Conservation (phyloP, 2,888 invertebrate species). For the Proisotoma minuta region DNA sequence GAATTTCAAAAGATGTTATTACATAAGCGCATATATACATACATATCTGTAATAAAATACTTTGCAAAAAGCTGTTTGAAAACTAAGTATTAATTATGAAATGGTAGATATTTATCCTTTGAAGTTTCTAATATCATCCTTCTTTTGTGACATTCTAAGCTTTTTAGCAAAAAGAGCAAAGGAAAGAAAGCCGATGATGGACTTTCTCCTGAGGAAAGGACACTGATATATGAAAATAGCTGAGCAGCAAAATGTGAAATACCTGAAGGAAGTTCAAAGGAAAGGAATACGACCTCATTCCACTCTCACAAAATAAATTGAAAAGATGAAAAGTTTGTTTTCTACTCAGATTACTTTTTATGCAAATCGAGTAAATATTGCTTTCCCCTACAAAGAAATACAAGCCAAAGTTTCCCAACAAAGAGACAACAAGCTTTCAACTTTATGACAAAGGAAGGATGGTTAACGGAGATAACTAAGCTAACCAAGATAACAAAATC, state of each 20-base stretch:
- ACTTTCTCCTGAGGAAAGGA: no score
- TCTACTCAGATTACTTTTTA: conserved; percentile 11
- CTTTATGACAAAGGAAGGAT: background rate
- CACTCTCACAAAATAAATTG: background rate
- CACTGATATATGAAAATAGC: no score
- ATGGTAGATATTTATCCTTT: no score
- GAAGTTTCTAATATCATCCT: no score
- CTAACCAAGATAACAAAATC: background rate
- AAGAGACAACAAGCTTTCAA: background rate
- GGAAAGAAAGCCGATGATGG: background rate
- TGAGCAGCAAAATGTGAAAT: no score
- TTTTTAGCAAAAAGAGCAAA: background rate
- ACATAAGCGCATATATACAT: no score
- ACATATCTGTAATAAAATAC: no score
- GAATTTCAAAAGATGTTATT: no score
- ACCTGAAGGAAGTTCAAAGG: background rate
- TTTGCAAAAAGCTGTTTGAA: no score
- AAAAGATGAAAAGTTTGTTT: conserved; percentile 9
- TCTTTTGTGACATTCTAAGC: no score
- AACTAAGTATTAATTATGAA: no score
- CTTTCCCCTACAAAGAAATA: background rate
- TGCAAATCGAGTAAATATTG: background rate
- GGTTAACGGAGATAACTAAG: background rate
- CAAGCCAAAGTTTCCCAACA: background rate
- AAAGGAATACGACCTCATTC: conserved; percentile 4